Evolutionary conservation across 2,888 invertebrate genomes (phyloP), one percentile per base, ranked within the genome.

Genomic region (Cephus rjabovi): DNA sequence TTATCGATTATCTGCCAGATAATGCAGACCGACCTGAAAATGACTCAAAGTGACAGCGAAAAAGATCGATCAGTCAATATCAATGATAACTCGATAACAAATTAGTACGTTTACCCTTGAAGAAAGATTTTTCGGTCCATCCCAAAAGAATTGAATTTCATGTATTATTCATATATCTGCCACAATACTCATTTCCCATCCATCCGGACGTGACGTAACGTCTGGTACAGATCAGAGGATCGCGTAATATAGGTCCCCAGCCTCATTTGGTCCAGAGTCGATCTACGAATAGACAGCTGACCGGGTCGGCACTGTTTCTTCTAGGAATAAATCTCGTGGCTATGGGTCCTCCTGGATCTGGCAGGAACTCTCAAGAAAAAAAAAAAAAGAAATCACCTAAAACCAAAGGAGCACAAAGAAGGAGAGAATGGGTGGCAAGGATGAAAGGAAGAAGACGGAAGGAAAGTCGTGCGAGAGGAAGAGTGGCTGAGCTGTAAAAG

Each of bases 401-500:
- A 56, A 56, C 23, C n/a, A 33, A 31, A 33, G 9, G 12, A 70
- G n/a, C 30, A 33, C 70, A 70, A 15, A 71, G 71, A 15, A 71
- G 12, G 71, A 15, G 71, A 2, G 12, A 31, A 30, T 0, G 15
- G 31, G 31, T 12, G 71, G 6, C 11, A 71, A 33, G 76, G 40
- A 37, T 70, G 34, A 31, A 35, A 34, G 35, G 74, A 76, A 33
- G n/a, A 74, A 73, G 23, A 34, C 30, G 34, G 56, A 77, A 12
- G 35, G 31, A 77, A 40, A 73, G 23, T 68, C 68, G 40, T 73
- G 73, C 30, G 69, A 35, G 77, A 75, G 31, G 15, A 56, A 40
- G 73, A 69, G 33, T 34, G 74, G 75, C 69, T 75, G 74, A 78
- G 69, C 77, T 40, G 76, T 73, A 74, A 75, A 73, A 78, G 74